These are phyloP conservation scores for Papilio polytes DNA, from an alignment of 1,140 invertebrate genomes.

Conservation along the genomic window DNA sequence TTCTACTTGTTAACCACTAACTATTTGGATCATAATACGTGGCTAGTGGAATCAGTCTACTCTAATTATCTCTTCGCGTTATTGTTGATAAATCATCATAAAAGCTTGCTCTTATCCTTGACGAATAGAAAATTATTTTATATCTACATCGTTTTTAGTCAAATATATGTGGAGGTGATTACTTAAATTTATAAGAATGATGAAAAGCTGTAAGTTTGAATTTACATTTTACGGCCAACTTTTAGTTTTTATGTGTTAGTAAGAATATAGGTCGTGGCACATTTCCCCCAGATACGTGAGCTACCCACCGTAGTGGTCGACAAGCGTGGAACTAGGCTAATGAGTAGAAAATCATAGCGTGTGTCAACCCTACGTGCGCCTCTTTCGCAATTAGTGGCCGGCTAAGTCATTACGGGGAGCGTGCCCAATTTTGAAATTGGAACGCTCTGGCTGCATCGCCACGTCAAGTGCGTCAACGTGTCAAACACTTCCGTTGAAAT, in stretches of 20 bases:
- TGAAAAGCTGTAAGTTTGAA: background rate
- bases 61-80: background rate
- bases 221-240: background rate
- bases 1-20: background rate
- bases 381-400: constrained; percentile 30
- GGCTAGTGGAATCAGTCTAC: background rate
- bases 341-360: constrained; percentile 23
- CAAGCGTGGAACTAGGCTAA: constrained; percentile 19
- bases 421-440: constrained; percentile 35
- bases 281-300: background rate
- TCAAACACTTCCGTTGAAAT: constrained; percentile 2
- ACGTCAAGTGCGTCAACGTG: constrained; percentile 9
- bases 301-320: background rate
- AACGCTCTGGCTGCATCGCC: constrained; percentile 13
- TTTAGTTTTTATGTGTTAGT: background rate
- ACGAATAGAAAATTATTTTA: background rate
- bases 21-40: background rate
- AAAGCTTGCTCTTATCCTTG: background rate
- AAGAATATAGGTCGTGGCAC: constrained; percentile 12
- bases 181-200: too few relatives aligned
- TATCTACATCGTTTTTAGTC: too few relatives aligned
- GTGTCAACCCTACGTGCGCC: constrained; percentile 31
- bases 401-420: constrained; percentile 30
- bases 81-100: background rate
- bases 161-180: too few relatives aligned